Evolutionary conservation across 2,888 invertebrate genomes (phyloP), one percentile per base, ranked within the genome.

Genomic region (Cecidostiba fungosa): DNA sequence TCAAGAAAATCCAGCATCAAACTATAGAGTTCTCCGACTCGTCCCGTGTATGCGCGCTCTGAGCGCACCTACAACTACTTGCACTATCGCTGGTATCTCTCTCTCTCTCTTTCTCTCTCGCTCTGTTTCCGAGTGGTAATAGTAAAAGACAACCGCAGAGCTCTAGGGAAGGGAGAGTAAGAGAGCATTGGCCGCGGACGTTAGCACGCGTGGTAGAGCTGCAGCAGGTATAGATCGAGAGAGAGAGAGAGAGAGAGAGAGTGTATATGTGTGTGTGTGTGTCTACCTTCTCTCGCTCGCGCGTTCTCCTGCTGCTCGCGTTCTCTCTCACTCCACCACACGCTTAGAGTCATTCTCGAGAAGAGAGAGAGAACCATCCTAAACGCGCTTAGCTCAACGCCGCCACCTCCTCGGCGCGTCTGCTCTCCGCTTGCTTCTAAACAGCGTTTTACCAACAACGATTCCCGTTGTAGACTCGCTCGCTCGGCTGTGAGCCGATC

Each of bases 401-500:
- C 89, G 87, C 90, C 88, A 92, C 93, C 91, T 92, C 92, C 88
- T 92, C 89, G 88, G 84, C 89, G 88, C 86, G 93, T 93, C 93
- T 96, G 95, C 84, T 90, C 77, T 89, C 95, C 95, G 95, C 92
- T 92, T 95, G 92, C 91, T 91, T 94, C 94, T 94, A 95, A 95
- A 95, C 95, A 94, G 94, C 94, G 94, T 94, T 95, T 95, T 96
- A 95, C 95, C 96, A 96, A 95, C 95, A 95, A 95, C 94, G 93
- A 91, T 87, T 90, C 86, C 89, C 91, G 89, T 59, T 43, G 19
- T 88, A 88, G 88, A 88, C 88, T 87, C 87, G 87, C 87, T 89
- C 87, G 16, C 29, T n/a, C 76, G 59, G 19, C 36, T 36, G 8
- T 36, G 29, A 43, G 73, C 36, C 39, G 70, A 4, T 16, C 23